Percentiles rank a stretch among this genome's conserved stretches.
Conservation (phyloP, 2,797 vertebrate genomes). For the Bradypodion pumilum region DNA sequence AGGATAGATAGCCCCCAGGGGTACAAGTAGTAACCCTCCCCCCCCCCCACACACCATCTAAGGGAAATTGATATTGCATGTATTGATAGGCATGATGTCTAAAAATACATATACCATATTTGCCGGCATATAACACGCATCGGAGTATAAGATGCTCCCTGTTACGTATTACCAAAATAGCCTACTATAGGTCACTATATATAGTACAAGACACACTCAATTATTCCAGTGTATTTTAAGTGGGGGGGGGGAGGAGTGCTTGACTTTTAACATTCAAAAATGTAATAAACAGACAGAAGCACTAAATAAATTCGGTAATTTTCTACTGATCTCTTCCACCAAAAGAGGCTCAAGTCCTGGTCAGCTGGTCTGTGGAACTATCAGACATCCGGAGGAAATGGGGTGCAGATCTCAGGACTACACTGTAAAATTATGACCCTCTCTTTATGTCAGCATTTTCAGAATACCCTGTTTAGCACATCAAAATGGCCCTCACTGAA, state of each 20-base stretch:
- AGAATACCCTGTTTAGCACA: background rate
- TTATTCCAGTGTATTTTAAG: too few relatives aligned
- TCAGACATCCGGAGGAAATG: background rate
- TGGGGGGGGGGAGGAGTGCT: too few relatives aligned
- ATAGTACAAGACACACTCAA: too few relatives aligned
- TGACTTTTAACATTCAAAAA: too few relatives aligned
- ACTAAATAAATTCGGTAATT: background rate
- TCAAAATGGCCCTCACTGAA: slow-evolving; percentile 48
- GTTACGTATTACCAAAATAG: too few relatives aligned
- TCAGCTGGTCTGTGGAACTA: background rate
- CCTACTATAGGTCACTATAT: too few relatives aligned
- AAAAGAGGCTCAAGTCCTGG: background rate
- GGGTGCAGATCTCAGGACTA: background rate
- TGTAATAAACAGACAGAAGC: background rate
- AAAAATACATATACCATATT: background rate
- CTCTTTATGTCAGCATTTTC: background rate
- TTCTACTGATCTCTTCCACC: background rate
- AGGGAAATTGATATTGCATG: background rate
- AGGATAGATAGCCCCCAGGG: too few relatives aligned
- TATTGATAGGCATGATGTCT: background rate
- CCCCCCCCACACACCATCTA: background rate
- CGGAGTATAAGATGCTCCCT: too few relatives aligned
- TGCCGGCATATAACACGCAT: too few relatives aligned
- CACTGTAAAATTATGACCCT: background rate
- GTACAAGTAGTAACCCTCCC: too few relatives aligned